Evolutionary conservation across 2,113 vertebrate genomes (phyloP), one percentile per base, ranked within the genome.

Genomic region (Puma concolor): DNA sequence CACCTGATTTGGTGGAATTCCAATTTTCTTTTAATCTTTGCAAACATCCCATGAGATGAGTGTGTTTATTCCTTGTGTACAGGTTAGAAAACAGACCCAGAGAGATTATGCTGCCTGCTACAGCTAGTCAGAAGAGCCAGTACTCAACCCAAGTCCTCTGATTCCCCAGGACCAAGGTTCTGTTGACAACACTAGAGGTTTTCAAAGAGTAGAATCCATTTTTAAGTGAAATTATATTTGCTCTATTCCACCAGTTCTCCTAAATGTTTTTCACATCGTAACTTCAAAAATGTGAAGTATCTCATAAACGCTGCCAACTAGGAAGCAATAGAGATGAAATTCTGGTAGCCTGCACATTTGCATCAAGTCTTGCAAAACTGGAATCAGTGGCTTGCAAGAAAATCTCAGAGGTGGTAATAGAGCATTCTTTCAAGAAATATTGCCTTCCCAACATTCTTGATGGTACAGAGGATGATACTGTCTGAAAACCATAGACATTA

Each of bases 191-290:
- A n/a, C 50, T 15, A 85, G 17, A 66, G 16, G 33, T 92, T 86
- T 93, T 31, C 17, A 69, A 69, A 36, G 33, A 80, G 9, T 48
- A 2, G 38, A 54, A 44, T 4, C 3, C 13, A 74, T 79, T 86
- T 90, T 80, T 4, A 41, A 92, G 54, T 74, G 44, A 94, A 94
- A 60, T 86, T 41, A 25, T 57, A 67, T 69, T 81, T 97, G 8
- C 44, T 85, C 7, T 57, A 36, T 80, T 87, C 81, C 25, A 71
- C 38, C n/a, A 85, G 44, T 95, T 93, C 52, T 41, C 0, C 76
- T 85, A 6, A 94, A 60, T 31, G 48, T 44, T 72, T 77, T 93
- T 41, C 14, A 90, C 33, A 93, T 91, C 95, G 81, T 88, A 86
- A 48, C 33, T 10, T 48, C 8, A 41, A 88, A 97, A 93, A 95